Evolutionary conservation across 2,888 invertebrate genomes (phyloP), one percentile per base, ranked within the genome.

Genomic region (Agonum fuliginosum): DNA sequence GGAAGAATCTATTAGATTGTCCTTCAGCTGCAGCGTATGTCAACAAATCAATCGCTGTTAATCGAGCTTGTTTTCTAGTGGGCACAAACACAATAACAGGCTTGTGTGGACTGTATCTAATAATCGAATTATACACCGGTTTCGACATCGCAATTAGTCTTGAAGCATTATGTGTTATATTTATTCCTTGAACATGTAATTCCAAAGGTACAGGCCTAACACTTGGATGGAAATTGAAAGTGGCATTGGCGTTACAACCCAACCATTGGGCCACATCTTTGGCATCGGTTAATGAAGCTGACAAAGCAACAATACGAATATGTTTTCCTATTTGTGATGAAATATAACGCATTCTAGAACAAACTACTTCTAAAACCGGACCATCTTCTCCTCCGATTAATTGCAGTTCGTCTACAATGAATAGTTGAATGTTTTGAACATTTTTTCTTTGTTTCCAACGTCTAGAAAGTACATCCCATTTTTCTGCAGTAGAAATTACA

Each of bases 361-460:
- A 99, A 82, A 92, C 99, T 81, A 95, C 93, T 86, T 99, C 99
- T 65, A 99, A 88, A 0, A 98, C 95, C 0, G 99, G 98, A 0
- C 97, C 96, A 81, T 96, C 96, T 82, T 95, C 95, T 0, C 96
- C 96, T 0, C 96, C 96, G 71, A 96, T 90, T 78, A 97, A 87
- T 83, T 99, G 98, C 20, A 99, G 88, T 82, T 99, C 99, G 84
- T 99, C 99, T 14, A 97, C 97, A 79, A 99, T 96, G 86, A 99
- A 97, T 12, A 99, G 89, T 79, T 97, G 95, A 5, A 99, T 94
- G 83, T 97, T 98, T 84, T 99, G 99, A 0, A 99, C 98, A 85
- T 98, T 97, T 87, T 99, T 99, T 30, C 99, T 91, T 83, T 99
- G 99, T 83, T 99, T 99, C 99, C 99, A 99, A 80, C 99, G 91